A percentile compares a stretch with the other conserved stretches of the same genome.
Conservation (phyloP, 2,888 invertebrate species). For the Fragum sueziense region DNA sequence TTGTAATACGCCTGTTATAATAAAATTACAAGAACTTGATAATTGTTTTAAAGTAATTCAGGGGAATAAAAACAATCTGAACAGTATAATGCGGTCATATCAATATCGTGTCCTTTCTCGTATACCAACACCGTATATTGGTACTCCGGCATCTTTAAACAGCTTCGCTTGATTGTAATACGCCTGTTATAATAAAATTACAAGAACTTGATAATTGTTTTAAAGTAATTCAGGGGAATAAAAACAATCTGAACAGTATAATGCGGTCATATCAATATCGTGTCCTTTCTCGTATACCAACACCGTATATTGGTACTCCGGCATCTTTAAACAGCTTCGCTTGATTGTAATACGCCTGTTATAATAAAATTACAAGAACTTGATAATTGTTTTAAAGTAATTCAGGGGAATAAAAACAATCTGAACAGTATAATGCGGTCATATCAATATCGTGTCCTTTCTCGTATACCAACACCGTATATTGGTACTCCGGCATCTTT, state of each 20-base stretch:
- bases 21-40: too few species aligned
- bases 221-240: too few species aligned
- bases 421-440: conserved; percentile 5
- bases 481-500: conserved; percentile 55
- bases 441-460: conserved; percentile 32
- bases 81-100: conserved; percentile 26
- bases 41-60: too few species aligned
- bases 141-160: conserved; percentile 52
- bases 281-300: conserved; percentile 56
- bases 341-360: conserved; percentile 59
- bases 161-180: conserved; percentile 55
- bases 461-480: conserved; percentile 62
- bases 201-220: too few species aligned
- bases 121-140: conserved; percentile 61
- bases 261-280: conserved; percentile 27
- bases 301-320: conserved; percentile 58
- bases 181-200: too few species aligned
- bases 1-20: conserved; percentile 57
- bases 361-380: too few species aligned
- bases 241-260: too few species aligned
- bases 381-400: too few species aligned
- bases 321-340: conserved; percentile 53
- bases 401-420: too few species aligned
- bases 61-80: too few species aligned
- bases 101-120: conserved; percentile 42